Evolutionary conservation across 2,888 invertebrate species (phyloP), one percentile per base, ranked within the genome.

Genomic region (Proisotoma minuta): DNA sequence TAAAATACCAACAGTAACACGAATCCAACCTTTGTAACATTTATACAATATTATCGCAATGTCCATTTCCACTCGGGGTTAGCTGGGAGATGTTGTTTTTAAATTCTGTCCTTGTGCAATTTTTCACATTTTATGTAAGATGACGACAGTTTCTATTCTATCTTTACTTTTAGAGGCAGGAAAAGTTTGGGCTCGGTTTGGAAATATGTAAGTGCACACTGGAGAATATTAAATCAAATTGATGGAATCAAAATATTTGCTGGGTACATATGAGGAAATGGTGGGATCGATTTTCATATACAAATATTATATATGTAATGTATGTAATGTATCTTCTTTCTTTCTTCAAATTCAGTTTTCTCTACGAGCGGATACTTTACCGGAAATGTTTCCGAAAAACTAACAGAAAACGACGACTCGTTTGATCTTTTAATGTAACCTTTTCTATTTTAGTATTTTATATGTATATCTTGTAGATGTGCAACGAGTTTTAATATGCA

Each of bases 171-270:
- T 43, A 20, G 18, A 5, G 43, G 18, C 15, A 43, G 15, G 43
- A 43, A 43, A 43, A 43, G 43, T 34, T 8, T 10, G 18, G 20
- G 5, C 5, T 15, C 43, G 18, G 43, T 4, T 4, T 18, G 4
- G 43, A 8, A 43, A 18, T 15, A 20, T 12, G 43, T 15, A 43
- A 18, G 43, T 5, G 5, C n/a, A 43, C 43, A n/a, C 43, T 43
- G 18, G 43, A 43, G 43, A 43, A 43, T 43, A 43, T 43, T 43
- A 43, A 43, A 43, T 43, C 5, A 43, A n/a, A 43, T 43, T 43
- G 43, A 43, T 43, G 43, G 20, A 43, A 43, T 43, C 43, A 43
- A 43, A 43, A 43, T 43, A 43, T 43, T 43, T 43, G 43, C 15
- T 15, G 34, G 34, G 15, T n/a, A n/a, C n/a, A n/a, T n/a, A n/a